Evolutionary conservation across 1,140 invertebrate genomes (phyloP).

Genomic region (Laodelphax striatellus): DNA sequence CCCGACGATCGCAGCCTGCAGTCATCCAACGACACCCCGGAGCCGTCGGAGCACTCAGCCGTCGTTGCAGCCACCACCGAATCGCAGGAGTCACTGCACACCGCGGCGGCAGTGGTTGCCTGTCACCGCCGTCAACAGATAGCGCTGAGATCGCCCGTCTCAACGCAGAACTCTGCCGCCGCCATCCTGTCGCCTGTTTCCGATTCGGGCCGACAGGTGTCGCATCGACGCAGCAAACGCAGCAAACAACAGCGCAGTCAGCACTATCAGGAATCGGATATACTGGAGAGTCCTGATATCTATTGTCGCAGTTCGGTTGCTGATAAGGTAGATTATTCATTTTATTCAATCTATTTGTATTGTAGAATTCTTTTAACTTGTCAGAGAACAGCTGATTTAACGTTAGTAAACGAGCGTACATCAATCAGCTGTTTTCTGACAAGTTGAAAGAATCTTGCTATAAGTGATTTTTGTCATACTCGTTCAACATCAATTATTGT

Average conservation of each 20-base stretch:
- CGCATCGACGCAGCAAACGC: constrained; percentile 27
- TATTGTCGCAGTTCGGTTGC: constrained; percentile 78
- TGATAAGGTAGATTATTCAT: constrained; percentile 49
- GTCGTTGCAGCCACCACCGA: no score
- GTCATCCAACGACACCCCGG: constrained; percentile 12
- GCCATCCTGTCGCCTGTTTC: constrained; percentile 27
- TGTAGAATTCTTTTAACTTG: no score
- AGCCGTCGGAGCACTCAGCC: constrained; percentile 8
- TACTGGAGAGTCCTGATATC: constrained; percentile 63
- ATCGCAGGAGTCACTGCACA: no score
- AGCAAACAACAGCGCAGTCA: constrained; percentile 35
- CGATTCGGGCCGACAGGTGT: constrained; percentile 28
- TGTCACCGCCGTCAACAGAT: background rate
- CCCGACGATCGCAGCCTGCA: constrained; percentile 18
- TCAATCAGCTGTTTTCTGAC: no score
- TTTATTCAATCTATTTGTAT: background rate
- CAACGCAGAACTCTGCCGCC: constrained; percentile 17
- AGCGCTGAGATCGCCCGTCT: background rate
- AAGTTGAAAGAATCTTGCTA: no score
- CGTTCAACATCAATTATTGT: no score
- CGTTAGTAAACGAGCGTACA: no score
- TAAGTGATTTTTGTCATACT: no score
- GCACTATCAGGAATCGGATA: constrained; percentile 68
- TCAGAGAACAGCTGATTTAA: no score
- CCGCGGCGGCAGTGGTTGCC: no score